Base-by-base conservation (phyloP, 92 coral and sea anemone species). In the Desmophyllum pertusum region DNA sequence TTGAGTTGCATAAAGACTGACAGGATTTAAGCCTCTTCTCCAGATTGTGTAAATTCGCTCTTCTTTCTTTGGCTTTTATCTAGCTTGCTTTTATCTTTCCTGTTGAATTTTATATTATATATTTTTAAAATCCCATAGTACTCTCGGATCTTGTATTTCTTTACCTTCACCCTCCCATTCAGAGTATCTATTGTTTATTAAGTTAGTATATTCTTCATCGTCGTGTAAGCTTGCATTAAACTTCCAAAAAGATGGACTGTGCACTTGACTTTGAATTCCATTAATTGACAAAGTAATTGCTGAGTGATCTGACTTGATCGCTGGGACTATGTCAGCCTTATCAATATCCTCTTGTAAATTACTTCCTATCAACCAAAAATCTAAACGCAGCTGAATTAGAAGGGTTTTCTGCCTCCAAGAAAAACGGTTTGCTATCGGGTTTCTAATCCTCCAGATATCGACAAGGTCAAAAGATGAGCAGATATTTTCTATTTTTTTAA, bases 401-500 rank as follows among this genome's bases (percentile, higher is more conserved):
- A 79, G 86, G 21, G 17, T 71, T 41, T 70, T 82, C 64, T 46
- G 52, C 10, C 52, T 45, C 87, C 87, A 83, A 5, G 75, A 73
- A 36, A 74, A 83, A 59, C 48, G 73, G 25, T 76, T 63, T 11
- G 29, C 17, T 30, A 51, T 42, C 36, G 84, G 88, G 42, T 85
- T 85, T 67, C 84, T 76, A 21, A 85, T 45, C 31, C 88, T 67
- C 88, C 89, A 85, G 27, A 85, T 78, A 45, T 85, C 79, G 0
- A 79, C 41, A 23, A 79, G 0, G 45, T 53, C 84, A 85, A 48
- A 37, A 51, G 75, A 74, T 45, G 64, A 59, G 33, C 65, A 30
- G 21, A 84, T 41, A 75, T 84, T 67, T 74, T 84, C 72, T 41
- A 71, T 73, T 27, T 68, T 55, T 53, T 82, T 0, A n/a, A n/a